Conservation (phyloP, 2,888 invertebrate species). For the Drosophila colorata region DNA sequence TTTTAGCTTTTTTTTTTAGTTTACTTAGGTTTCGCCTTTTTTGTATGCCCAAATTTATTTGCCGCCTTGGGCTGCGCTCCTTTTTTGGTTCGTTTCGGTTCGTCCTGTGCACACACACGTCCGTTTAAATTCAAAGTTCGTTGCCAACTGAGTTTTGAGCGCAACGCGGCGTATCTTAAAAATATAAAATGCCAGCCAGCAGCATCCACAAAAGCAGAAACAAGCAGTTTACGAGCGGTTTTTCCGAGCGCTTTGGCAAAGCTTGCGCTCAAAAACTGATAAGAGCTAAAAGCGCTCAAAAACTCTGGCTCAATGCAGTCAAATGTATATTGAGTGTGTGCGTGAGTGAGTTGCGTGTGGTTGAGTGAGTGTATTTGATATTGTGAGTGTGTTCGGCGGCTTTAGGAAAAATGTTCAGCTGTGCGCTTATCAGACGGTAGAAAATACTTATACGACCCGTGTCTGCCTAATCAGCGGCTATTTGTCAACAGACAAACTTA, state of each 20-base stretch:
- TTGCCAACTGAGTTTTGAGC: slow-evolving; percentile 80
- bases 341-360: slow-evolving; percentile 1
- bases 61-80: slow-evolving; percentile 20
- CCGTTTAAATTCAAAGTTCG: slow-evolving; percentile 84
- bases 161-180: slow-evolving; percentile 45
- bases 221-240: slow-evolving; percentile 16
- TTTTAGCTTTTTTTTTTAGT: background rate
- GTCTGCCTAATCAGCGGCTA: slow-evolving; percentile 12
- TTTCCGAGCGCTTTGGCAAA: background rate
- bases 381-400: background rate
- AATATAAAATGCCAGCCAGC: slow-evolving; percentile 40
- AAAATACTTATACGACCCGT: background rate
- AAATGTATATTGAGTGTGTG: slow-evolving; percentile 8
- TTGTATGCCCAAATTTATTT: background rate
- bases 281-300: slow-evolving; percentile 40
- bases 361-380: background rate
- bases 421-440: slow-evolving; percentile 13
- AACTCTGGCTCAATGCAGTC: slow-evolving; percentile 4
- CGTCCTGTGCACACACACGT: slow-evolving; percentile 65
- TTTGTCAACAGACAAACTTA: slow-evolving; percentile 17
- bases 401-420: background rate
- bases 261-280: slow-evolving; percentile 49
- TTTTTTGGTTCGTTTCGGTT: slow-evolving; percentile 16
- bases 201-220: slow-evolving; percentile 40
- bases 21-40: slow-evolving; percentile 16